Evolutionary conservation across 1,140 invertebrate genomes (phyloP), one percentile per base, ranked within the genome.

Genomic region (Caenorhabditis briggsae): DNA sequence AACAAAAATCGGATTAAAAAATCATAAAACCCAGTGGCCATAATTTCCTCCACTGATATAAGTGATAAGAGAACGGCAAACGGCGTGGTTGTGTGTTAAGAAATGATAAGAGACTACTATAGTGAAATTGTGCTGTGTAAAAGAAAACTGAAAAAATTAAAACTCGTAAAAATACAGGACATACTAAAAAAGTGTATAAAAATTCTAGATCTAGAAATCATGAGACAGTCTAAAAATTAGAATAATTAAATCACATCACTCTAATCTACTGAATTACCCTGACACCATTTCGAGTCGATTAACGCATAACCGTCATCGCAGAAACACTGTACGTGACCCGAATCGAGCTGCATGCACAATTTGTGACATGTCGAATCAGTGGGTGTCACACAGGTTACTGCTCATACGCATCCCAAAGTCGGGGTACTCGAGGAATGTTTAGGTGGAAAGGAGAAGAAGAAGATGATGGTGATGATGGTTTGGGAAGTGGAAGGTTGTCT

Each of bases 311-410:
- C 70, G 9, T 78, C 46, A 41, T 78, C 70, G 70, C 70, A 78
- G 70, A 50, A 78, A 78, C 70, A 78, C 33, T 78, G 70, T 18
- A 86, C 84, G n/a, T 58, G 53, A 53, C 84, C 84, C 64, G 84
- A 56, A 70, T 78, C 65, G 50, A 86, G 58, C 78, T 86, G 84
- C 84, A 86, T 86, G 50, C 84, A 86, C 53, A 86, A 46, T 50
- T 89, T 65, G 70, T 89, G 89, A 78, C 89, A 89, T 58, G 58
- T 50, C 43, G 53, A 78, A 78, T 78, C 70, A 78, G 70, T 78
- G 43, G 70, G 70, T 78, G 70, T 78, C 46, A 78, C 70, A 50
- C 70, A 78, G 48, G 70, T 78, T 2, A 78, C 70, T 33, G 70
- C 70, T 78, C 70, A 11, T 78, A 78, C 8, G n/a, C 43, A n/a